Conservation (phyloP, 1,140 invertebrate genomes). For the Micrasema minimum region DNA sequence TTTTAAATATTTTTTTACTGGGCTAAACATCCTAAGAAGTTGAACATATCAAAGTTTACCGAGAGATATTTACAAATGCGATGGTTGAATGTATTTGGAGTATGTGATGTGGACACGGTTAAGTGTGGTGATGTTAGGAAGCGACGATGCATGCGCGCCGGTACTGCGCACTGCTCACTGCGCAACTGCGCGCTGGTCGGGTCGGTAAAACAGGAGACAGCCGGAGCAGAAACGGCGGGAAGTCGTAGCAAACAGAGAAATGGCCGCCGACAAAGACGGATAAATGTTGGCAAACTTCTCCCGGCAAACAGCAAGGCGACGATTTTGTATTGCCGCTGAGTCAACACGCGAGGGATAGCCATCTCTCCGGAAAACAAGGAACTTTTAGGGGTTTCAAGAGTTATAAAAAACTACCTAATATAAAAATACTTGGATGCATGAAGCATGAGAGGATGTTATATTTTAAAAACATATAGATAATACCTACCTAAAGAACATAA, state of each 20-base stretch:
- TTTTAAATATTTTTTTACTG: too few species aligned
- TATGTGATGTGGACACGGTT: too few species aligned
- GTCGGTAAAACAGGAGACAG: slow-evolving; percentile 14
- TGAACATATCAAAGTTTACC: too few species aligned
- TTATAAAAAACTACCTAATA: too few species aligned
- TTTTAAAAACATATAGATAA: too few species aligned
- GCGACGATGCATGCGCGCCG: slow-evolving; percentile 18
- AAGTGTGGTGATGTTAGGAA: slow-evolving; percentile 4
- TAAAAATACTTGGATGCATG: too few species aligned
- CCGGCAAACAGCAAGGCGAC: slow-evolving; percentile 32
- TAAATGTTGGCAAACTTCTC: slow-evolving; percentile 25
- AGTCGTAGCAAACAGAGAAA: slow-evolving; percentile 18
- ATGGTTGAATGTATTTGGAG: too few species aligned
- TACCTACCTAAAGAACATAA: too few species aligned
- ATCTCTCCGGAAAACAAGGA: neutral
- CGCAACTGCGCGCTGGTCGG: neutral
- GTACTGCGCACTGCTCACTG: neutral
- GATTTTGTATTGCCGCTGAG: slow-evolving; percentile 16
- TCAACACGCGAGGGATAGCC: neutral
- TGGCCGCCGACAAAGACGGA: slow-evolving; percentile 26
- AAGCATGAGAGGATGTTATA: too few species aligned
- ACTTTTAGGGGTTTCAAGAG: too few species aligned
- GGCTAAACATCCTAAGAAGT: too few species aligned
- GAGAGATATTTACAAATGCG: too few species aligned
- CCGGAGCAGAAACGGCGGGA: slow-evolving; percentile 1